Percentiles rank a stretch among this genome's conserved stretches.
Evolutionary conservation across 2,888 invertebrate species (phyloP).

Genomic region (Thecophora atra): DNA sequence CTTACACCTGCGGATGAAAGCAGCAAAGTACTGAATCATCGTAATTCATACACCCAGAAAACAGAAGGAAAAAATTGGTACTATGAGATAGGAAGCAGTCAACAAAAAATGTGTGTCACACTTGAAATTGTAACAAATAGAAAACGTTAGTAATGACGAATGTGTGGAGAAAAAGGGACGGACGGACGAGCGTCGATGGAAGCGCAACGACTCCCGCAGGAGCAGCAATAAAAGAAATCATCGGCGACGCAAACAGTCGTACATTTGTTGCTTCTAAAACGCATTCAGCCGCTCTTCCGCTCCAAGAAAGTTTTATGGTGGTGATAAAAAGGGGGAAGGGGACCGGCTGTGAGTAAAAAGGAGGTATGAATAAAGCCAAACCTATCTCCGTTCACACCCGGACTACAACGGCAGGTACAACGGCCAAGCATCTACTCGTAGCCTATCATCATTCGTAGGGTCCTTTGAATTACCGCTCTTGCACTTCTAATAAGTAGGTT

Average conservation of each 20-base stretch:
- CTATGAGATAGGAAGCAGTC: neutral
- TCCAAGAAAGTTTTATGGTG: too few relatives aligned
- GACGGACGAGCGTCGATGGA: neutral
- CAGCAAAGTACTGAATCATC: slow-evolving; percentile 27
- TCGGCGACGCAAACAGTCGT: slow-evolving; percentile 44
- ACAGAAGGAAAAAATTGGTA: too few relatives aligned
- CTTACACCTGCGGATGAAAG: neutral
- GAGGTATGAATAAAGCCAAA: too few relatives aligned
- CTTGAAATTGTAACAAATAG: neutral
- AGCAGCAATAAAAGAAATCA: slow-evolving; percentile 25
- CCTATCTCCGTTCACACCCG: too few relatives aligned
- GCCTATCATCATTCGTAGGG: too few relatives aligned
- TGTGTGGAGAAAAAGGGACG: too few relatives aligned
- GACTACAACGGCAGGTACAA: neutral
- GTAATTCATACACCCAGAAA: slow-evolving; percentile 32
- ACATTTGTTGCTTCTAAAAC: slow-evolving; percentile 52
- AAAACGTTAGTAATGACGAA: neutral
- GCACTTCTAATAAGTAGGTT: slow-evolving; percentile 30
- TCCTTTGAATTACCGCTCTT: slow-evolving; percentile 22
- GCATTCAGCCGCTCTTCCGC: too few relatives aligned
- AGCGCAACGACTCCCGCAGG: neutral
- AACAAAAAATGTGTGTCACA: neutral
- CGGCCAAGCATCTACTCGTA: slow-evolving; percentile 4
- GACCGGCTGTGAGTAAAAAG: too few relatives aligned
- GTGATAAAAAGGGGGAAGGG: neutral